Percentiles rank a stretch among this genome's conserved stretches.
Evolutionary conservation across 1,140 invertebrate species (phyloP).

Genomic region (Epicauta chinensis): DNA sequence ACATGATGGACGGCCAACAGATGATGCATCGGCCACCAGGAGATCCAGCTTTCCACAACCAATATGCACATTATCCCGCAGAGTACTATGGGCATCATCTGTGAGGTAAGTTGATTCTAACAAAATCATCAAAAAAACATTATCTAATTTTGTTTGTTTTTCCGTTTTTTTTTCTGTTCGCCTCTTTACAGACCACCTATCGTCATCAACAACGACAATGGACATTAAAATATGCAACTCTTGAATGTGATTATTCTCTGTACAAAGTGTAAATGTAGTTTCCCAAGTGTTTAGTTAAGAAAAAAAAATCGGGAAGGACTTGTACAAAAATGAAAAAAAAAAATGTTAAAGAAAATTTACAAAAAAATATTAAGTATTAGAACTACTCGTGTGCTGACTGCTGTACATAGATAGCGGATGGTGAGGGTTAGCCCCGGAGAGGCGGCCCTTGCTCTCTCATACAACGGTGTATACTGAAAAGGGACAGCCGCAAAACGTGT

Average conservation of each 20-base stretch:
- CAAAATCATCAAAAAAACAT: neutral
- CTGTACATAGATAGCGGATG: constrained; percentile 38
- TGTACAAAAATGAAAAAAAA: constrained; percentile 33
- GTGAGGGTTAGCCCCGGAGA: constrained; percentile 31
- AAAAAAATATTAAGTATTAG: constrained; percentile 42
- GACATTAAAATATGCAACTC: constrained; percentile 44
- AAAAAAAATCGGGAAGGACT: constrained; percentile 36
- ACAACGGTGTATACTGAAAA: constrained; percentile 20
- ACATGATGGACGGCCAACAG: constrained; percentile 93
- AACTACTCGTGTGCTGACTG: constrained; percentile 37
- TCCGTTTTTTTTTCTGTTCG: constrained; percentile 5
- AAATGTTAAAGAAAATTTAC: neutral
- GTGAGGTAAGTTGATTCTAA: constrained; percentile 46
- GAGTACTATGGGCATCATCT: constrained; percentile 89
- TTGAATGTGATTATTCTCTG: constrained; percentile 46
- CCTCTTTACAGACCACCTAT: constrained; percentile 36
- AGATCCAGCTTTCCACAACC: constrained; percentile 84
- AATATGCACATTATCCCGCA: constrained; percentile 80
- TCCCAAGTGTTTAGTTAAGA: constrained; percentile 41
- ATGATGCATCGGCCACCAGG: constrained; percentile 93
- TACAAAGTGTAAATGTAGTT: constrained; percentile 47
- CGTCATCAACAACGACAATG: constrained; percentile 40
- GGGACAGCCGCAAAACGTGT: constrained; percentile 32
- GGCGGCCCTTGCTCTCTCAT: constrained; percentile 11
- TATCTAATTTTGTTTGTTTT: neutral